phyloP scores from a whole-genome alignment of 1,140 invertebrate species.

The Ceratina australensis region DNA sequence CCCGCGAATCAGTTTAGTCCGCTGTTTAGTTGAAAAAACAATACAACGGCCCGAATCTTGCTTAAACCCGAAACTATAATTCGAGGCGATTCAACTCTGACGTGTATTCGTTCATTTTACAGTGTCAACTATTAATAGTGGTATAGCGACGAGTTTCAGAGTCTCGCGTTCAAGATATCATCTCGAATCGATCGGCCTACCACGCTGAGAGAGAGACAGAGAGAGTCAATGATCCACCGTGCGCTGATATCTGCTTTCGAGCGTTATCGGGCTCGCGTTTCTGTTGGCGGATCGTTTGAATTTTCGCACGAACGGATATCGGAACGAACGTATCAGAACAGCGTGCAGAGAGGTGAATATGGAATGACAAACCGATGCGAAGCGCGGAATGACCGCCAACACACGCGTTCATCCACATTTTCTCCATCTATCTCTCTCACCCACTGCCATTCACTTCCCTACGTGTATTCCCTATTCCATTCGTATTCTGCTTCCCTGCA shows the following conservation, averaged over 20 bases:
- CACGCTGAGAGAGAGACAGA: not conserved
- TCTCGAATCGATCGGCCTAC: conserved; percentile 46
- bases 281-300: conserved; percentile 70
- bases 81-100: too few species aligned
- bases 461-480: too few species aligned
- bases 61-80: too few species aligned
- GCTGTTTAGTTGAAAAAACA: too few species aligned
- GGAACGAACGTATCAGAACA: conserved; percentile 46
- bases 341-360: conserved; percentile 40
- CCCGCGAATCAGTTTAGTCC: too few species aligned
- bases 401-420: conserved; percentile 22
- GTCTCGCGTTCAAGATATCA: conserved; percentile 42
- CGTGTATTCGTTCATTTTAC: too few species aligned
- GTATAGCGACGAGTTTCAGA: too few species aligned
- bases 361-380: conserved; percentile 41
- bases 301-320: conserved; percentile 72
- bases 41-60: too few species aligned
- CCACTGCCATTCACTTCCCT: not conserved
- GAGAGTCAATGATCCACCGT: conserved; percentile 49
- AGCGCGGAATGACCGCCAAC: conserved; percentile 27
- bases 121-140: too few species aligned
- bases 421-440: not conserved
- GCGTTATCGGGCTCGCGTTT: conserved; percentile 55
- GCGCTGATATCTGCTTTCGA: conserved; percentile 56
- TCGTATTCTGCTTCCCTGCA: too few species aligned